Evolutionary conservation across 2,113 vertebrate genomes (phyloP).

Genomic region (Atractosteus spatula): DNA sequence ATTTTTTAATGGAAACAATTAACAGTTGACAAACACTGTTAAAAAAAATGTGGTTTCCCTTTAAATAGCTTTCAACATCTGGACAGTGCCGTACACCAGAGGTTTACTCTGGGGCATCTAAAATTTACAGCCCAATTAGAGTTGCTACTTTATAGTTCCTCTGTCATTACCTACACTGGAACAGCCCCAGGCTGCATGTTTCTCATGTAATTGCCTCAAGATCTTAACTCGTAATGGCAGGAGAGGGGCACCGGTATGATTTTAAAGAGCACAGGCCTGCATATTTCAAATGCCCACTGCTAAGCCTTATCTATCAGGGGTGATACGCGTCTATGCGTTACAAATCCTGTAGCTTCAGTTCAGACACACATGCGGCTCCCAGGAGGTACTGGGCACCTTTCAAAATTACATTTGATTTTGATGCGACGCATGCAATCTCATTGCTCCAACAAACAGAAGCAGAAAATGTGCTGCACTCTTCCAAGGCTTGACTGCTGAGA

Average conservation of each 20-base stretch:
- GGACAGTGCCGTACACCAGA: slow-evolving; percentile 24
- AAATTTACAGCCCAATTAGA: slow-evolving; percentile 21
- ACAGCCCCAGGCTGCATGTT: background rate
- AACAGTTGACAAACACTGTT: slow-evolving; percentile 28
- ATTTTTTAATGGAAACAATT: slow-evolving; percentile 26
- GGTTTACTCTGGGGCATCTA: slow-evolving; percentile 12
- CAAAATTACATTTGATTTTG: too few relatives aligned
- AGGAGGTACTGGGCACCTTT: too few relatives aligned
- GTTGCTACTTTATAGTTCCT: slow-evolving; percentile 29
- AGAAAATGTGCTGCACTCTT: too few relatives aligned
- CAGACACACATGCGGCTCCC: too few relatives aligned
- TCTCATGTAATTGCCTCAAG: slow-evolving; percentile 10
- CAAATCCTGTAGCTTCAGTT: too few relatives aligned
- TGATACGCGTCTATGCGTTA: background rate
- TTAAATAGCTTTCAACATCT: slow-evolving; percentile 37
- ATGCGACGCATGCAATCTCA: too few relatives aligned
- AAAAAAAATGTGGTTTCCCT: slow-evolving; percentile 18
- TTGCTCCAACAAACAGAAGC: too few relatives aligned
- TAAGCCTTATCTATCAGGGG: background rate
- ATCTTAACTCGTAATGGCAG: background rate
- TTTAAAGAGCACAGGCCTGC: slow-evolving; percentile 7
- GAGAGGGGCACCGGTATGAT: background rate
- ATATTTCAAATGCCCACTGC: background rate
- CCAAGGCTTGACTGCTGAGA: too few relatives aligned
- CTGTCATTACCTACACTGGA: slow-evolving; percentile 14